phyloP scores from a whole-genome alignment of 2,888 invertebrate genomes.

The Pteria penguin region DNA sequence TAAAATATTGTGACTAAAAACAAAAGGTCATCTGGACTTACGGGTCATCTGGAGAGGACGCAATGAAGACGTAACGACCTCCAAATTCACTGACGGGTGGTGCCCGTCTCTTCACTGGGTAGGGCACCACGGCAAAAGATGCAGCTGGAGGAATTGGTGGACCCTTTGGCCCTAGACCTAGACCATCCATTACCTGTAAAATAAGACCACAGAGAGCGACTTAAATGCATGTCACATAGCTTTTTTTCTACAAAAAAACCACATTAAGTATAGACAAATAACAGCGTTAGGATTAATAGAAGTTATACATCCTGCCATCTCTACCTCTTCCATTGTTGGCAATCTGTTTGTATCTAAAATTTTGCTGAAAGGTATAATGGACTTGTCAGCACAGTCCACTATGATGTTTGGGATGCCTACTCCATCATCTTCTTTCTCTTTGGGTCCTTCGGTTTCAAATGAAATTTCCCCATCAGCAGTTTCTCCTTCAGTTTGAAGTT shows the following conservation, averaged over 20 bases:
- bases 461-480: conserved; percentile 57
- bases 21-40: conserved; percentile 59
- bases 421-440: conserved; percentile 72
- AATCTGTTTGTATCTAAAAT: conserved; percentile 60
- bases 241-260: not conserved
- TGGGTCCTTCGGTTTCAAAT: conserved; percentile 51
- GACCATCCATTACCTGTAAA: conserved; percentile 79
- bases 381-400: conserved; percentile 72
- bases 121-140: conserved; percentile 78
- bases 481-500: conserved; percentile 51
- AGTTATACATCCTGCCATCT: not conserved
- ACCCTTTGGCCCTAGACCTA: conserved; percentile 79
- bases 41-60: conserved; percentile 79
- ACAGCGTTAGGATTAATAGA: not conserved
- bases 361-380: conserved; percentile 48
- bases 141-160: conserved; percentile 80
- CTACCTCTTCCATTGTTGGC: conserved; percentile 72
- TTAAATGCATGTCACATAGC: too few species aligned
- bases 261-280: not conserved
- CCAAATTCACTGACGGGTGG: conserved; percentile 76
- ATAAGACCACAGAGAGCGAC: too few species aligned
- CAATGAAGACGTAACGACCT: conserved; percentile 79
- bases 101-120: conserved; percentile 78
- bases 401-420: conserved; percentile 76
- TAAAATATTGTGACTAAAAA: not conserved